Percentiles rank a stretch among this genome's conserved stretches.
phyloP scores from a whole-genome alignment of 2,797 vertebrate genomes.

The Malacoctenus gilli region DNA sequence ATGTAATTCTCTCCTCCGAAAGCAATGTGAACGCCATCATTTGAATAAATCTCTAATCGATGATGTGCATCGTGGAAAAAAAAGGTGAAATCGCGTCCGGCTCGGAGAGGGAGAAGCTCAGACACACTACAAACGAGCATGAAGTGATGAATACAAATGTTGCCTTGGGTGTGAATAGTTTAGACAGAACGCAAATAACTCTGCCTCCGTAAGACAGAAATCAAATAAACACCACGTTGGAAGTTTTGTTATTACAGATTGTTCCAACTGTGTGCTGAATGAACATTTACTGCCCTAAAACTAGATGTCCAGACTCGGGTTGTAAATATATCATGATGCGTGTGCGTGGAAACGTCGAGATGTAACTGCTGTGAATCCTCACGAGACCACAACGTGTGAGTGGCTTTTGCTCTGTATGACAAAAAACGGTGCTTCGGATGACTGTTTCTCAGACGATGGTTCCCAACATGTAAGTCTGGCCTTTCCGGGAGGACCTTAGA shows the following conservation, averaged over 20 bases:
- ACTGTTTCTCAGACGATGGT: slow-evolving; percentile 47
- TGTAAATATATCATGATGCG: slow-evolving; percentile 55
- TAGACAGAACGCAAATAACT: not conserved
- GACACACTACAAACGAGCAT: too few relatives aligned
- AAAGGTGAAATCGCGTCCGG: too few relatives aligned
- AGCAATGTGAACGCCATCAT: too few relatives aligned
- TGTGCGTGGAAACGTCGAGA: slow-evolving; percentile 22
- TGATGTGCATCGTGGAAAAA: too few relatives aligned
- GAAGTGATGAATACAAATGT: too few relatives aligned
- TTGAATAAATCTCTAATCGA: too few relatives aligned
- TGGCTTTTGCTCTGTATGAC: slow-evolving; percentile 48
- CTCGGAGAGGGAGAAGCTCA: too few relatives aligned
- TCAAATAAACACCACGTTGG: slow-evolving; percentile 5
- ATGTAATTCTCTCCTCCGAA: too few relatives aligned
- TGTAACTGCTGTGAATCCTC: slow-evolving; percentile 24
- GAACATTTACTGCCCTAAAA: slow-evolving; percentile 39
- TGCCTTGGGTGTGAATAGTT: too few relatives aligned
- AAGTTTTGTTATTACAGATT: slow-evolving; percentile 8
- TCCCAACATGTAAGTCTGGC: slow-evolving; percentile 30
- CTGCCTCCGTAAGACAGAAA: slow-evolving; percentile 8
- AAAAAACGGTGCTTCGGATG: slow-evolving; percentile 50
- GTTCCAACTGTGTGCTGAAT: not conserved
- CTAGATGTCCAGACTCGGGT: slow-evolving; percentile 46
- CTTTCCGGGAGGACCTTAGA: slow-evolving; percentile 9
- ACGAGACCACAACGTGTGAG: too few relatives aligned